A percentile compares a stretch with the other conserved stretches of the same genome.
Evolutionary conservation across 2,797 vertebrate genomes (phyloP).

Genomic region (Mus caroli): DNA sequence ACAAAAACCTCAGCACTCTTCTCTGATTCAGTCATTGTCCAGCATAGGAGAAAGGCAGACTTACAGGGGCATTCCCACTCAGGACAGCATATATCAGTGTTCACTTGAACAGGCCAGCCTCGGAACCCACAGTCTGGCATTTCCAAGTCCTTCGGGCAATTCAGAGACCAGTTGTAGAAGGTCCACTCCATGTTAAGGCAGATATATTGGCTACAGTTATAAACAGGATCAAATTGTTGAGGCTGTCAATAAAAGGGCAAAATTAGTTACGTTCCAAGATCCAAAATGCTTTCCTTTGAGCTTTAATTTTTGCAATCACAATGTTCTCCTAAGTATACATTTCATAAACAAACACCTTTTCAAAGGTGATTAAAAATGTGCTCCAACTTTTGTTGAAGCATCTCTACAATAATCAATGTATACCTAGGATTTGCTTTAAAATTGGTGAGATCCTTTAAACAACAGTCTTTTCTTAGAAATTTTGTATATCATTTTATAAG

Average conservation of each 20-base stretch:
- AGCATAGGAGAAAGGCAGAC: conserved; percentile 73
- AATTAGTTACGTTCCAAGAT: background rate
- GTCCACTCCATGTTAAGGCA: conserved; percentile 95
- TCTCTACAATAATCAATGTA: conserved; percentile 13
- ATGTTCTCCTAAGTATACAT: background rate
- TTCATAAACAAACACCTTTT: background rate
- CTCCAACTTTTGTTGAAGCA: background rate
- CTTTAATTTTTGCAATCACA: background rate
- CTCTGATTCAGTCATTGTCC: background rate
- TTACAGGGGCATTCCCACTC: conserved; percentile 98
- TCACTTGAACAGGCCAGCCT: conserved; percentile 96
- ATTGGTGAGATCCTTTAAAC: background rate
- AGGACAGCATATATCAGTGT: conserved; percentile 96
- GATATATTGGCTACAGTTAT: conserved; percentile 96
- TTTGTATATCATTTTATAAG: conserved; percentile 15
- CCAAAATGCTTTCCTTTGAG: conserved; percentile 15
- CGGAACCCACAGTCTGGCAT: conserved; percentile 96
- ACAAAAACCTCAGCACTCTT: background rate
- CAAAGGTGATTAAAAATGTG: conserved; percentile 41
- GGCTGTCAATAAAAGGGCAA: conserved; percentile 89
- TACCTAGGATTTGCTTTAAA: conserved; percentile 10
- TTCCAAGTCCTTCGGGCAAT: conserved; percentile 94
- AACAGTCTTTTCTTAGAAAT: background rate
- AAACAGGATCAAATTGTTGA: conserved; percentile 94
- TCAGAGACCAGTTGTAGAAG: conserved; percentile 95